Base-by-base conservation (phyloP, 2,113 vertebrate species). In the Neolamprologus cancellatus region DNA sequence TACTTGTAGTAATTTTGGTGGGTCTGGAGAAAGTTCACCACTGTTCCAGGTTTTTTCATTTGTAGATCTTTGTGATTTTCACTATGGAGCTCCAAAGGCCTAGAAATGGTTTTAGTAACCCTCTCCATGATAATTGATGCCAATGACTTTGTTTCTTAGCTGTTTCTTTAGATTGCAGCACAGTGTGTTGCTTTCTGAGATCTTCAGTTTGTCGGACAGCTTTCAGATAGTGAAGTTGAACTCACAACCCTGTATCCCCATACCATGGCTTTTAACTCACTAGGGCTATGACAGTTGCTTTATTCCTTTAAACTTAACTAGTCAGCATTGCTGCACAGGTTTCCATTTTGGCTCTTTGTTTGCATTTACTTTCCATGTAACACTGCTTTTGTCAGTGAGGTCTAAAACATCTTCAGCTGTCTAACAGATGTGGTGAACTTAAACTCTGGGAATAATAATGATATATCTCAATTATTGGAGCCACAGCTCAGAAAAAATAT, bases 71-170 rank as follows among this genome's bases (percentile, higher is more conserved):
- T n/a, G 18, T 12, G 17, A 36, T 7, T 64, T 36, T 36, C 0
- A 64, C 59, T 36, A 0, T 36, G 59, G 59, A 13, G 59, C 6
- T 18, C 6, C 59, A 64, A 64, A 64, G 59, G 3, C 6, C 6
- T 36, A 64, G 59, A 64, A 64, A n/a, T 34, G 17, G 59, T 34
- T 61, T 0, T 64, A 34, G 59, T 64, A 64, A 64, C 59, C 17
- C 59, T 34, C 10, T 12, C 30, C 4, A n/a, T 12, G 6, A 34
- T 36, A 34, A 36, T 12, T 34, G 59, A 36, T 36, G 59, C 4
- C 59, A 64, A 64, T 34, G 59, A 64, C 59, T 64, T 64, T 64
- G 59, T 64, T 64, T 64, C 30, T 64, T 34, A 64, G 59, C 32
- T 20, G 32, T 66, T 66, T 66, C 61, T 66, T 36, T 36, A 36